Conservation (phyloP, 2,888 invertebrate genomes). For the Machimus rusticus region DNA sequence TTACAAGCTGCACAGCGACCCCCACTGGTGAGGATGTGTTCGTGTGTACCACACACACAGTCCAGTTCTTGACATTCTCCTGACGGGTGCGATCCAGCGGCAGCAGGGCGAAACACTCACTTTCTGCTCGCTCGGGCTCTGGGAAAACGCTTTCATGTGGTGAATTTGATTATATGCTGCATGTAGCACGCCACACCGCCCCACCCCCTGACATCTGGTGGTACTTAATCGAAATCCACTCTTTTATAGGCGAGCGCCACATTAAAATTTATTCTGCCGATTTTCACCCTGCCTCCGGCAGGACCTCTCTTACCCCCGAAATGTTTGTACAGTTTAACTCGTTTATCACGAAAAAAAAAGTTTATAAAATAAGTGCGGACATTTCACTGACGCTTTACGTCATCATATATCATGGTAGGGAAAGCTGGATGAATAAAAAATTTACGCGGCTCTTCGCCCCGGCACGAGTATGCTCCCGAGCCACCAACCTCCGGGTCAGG, state of each 20-base stretch:
- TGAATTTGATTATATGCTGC: background rate
- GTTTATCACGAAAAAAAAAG: constrained; percentile 16
- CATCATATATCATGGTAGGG: constrained; percentile 17
- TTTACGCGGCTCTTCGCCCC: background rate
- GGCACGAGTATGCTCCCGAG: background rate
- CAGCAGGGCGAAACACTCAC: background rate
- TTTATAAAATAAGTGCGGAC: constrained; percentile 33
- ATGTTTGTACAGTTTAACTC: constrained; percentile 25
- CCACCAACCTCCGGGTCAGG: background rate
- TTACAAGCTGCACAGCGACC: background rate
- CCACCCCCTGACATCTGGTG: background rate
- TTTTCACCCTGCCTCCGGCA: background rate
- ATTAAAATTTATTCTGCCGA: constrained; percentile 10
- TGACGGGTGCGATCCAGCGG: background rate
- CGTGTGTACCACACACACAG: background rate
- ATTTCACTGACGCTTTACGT: constrained; percentile 29
- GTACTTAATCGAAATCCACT: constrained; percentile 24
- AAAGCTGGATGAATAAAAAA: constrained; percentile 5
- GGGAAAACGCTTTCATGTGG: background rate
- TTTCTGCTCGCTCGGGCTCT: background rate
- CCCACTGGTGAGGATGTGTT: background rate
- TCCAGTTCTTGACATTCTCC: constrained; percentile 3
- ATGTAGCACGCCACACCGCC: background rate
- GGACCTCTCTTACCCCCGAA: background rate
- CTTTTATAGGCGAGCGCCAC: constrained; percentile 8